Base-by-base conservation (phyloP, 2,113 vertebrate species). In the Ovis canadensis region DNA sequence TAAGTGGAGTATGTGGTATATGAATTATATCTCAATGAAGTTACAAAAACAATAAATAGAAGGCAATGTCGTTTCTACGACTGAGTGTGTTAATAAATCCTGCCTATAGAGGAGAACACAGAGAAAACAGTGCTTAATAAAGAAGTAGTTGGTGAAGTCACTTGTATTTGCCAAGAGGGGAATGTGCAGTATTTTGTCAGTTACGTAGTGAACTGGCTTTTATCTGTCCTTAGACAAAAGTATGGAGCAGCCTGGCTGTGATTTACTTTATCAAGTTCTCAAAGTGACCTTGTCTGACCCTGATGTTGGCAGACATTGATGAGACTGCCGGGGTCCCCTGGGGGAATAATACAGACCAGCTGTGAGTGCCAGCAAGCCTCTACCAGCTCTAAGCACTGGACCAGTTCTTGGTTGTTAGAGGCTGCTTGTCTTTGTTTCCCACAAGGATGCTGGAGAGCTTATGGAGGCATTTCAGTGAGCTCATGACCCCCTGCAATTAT, bases 311-410 rank as follows among this genome's bases (percentile, higher is more conserved):
- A 54, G 80, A 14, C 5, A 88, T 52, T 36, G n/a, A 54, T 5
- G 17, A 74, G 62, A 21, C 10, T 6, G n/a, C 17, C 6, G 6
- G 45, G 55, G 12, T 33, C 27, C 29, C 4, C 12, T 1, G 11
- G n/a, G 36, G 33, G 16, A 27, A 21, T 3, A 59, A 45, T 2
- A 8, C 27, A 17, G 50, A 50, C 80, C 36, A 62, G 14, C 19
- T 48, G 15, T 13, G n/a, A 23, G 33, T 6, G 50, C 43, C 25
- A 12, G 40, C 7, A 1, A 77, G 25, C 27, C 16, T 6, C 7
- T 10, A 5, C 11, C 7, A 40, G 17, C 6, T 40, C 3, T 3
- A 0, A 45, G 48, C 12, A 8, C 3, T 16, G 6, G 14, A 21
- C 0, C 3, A 2, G 33, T 21, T 29, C 23, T 48, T 9, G 4